Percentiles rank a stretch among this genome's conserved stretches.
phyloP scores from a whole-genome alignment of 2,113 vertebrate species.

The Sporophila hypoxantha region DNA sequence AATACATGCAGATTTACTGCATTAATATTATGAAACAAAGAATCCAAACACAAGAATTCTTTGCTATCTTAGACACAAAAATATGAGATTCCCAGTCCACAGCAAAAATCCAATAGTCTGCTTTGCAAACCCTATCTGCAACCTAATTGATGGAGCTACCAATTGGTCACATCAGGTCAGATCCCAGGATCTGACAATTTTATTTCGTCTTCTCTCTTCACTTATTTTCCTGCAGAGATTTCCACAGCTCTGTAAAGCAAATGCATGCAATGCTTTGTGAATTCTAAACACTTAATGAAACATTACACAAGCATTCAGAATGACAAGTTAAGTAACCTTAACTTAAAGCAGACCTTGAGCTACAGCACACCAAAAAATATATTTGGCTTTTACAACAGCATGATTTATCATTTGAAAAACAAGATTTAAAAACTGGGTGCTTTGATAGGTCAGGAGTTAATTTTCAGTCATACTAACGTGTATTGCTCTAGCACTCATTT shows the following conservation, averaged over 20 bases:
- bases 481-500: not conserved
- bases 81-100: not conserved
- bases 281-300: conserved; percentile 22
- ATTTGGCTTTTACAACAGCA: not conserved
- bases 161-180: not conserved
- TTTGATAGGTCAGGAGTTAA: not conserved
- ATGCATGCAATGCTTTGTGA: not conserved
- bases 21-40: conserved; percentile 41
- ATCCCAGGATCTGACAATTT: not conserved
- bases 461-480: not conserved
- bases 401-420: conserved; percentile 4
- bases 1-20: conserved; percentile 20
- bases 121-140: not conserved
- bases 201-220: not conserved
- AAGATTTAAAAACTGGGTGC: not conserved
- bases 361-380: not conserved
- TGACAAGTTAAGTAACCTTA: conserved; percentile 45
- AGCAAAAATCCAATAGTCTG: not conserved
- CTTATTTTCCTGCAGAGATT: not conserved
- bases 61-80: not conserved
- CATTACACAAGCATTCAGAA: conserved; percentile 12
- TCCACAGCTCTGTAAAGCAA: not conserved
- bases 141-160: not conserved
- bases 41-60: not conserved
- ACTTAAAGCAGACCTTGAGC: conserved; percentile 38